Evolutionary conservation across 2,797 vertebrate species (phyloP), one percentile per base, ranked within the genome.

Genomic region (Chelon auratus): DNA sequence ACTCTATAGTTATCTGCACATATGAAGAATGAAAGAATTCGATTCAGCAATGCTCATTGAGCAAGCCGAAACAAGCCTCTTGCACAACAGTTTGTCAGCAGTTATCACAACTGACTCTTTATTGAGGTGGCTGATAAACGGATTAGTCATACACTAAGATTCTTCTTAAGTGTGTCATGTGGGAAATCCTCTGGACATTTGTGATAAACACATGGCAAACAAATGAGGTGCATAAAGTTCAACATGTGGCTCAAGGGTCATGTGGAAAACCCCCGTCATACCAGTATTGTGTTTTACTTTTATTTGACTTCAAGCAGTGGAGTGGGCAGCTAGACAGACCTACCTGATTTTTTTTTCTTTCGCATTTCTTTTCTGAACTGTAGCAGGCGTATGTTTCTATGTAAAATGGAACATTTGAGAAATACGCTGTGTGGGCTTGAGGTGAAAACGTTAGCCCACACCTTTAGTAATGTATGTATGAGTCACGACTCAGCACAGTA

Each of bases 321-420:
- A 59, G 86, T 85, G 63, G 89, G 85, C 72, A 58, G 67, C 17
- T 0, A 74, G 13, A 47, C 18, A 72, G 66, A 66, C 52, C 17
- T 48, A 80, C 53, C 11, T 69, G 74, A 68, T 75, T 10, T 39
- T 30, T 53, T 54, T 43, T 62, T 47, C 43, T 36, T 26, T 17
- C 24, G 5, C 9, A 13, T 8, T 5, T 57, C 8, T 78, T 58
- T 55, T 54, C 20, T 69, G 2, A 73, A 64, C 12, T 64, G 59
- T 60, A 57, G 68, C 74, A 62, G 77, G 69, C 15, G 11, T 70
- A 0, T 9, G 1, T 51, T 67, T 70, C 7, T 54, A 50, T 45
- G 22, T 62, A 20, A 51, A 77, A 64, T 68, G 86, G 88, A 89
- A 89, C 61, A 17, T 51, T 58, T 85, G 33, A 59, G 14, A 66